A percentile compares a stretch with the other conserved stretches of the same genome.
phyloP scores from a whole-genome alignment of 1,140 invertebrate genomes.

The Glomeris maerens region DNA sequence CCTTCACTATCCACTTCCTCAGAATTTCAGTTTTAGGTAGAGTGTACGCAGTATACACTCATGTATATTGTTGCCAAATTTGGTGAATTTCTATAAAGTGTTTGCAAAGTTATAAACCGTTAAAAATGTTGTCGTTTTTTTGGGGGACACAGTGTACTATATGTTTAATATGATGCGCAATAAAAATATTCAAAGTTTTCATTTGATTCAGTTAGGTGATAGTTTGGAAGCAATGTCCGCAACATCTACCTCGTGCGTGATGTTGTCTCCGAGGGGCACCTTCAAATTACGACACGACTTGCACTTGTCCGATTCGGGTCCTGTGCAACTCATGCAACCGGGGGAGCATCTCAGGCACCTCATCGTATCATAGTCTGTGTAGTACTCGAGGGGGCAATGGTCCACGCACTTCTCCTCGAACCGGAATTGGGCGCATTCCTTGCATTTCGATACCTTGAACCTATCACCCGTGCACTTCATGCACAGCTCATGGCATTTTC shows the following conservation, averaged over 20 bases:
- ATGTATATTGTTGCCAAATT: no score
- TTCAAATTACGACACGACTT: slow-evolving; percentile 70
- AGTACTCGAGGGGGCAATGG: slow-evolving; percentile 71
- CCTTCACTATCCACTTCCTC: no score
- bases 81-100: no score
- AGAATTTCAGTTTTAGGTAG: no score
- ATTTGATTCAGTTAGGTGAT: no score
- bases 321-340: slow-evolving; percentile 71
- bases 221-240: no score
- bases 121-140: no score
- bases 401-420: slow-evolving; percentile 78
- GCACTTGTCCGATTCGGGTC: slow-evolving; percentile 62
- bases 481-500: slow-evolving; percentile 79
- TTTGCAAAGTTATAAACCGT: no score
- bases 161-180: no score
- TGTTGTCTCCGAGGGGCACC: slow-evolving; percentile 44
- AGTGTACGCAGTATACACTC: no score
- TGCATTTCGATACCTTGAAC: slow-evolving; percentile 53
- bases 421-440: slow-evolving; percentile 68
- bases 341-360: slow-evolving; percentile 43
- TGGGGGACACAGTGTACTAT: no score
- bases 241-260: not conserved
- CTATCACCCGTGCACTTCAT: slow-evolving; percentile 76
- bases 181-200: no score
- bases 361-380: slow-evolving; percentile 52